Base-by-base conservation (phyloP, 2,888 invertebrate species). In the Tenthredo mesomela region DNA sequence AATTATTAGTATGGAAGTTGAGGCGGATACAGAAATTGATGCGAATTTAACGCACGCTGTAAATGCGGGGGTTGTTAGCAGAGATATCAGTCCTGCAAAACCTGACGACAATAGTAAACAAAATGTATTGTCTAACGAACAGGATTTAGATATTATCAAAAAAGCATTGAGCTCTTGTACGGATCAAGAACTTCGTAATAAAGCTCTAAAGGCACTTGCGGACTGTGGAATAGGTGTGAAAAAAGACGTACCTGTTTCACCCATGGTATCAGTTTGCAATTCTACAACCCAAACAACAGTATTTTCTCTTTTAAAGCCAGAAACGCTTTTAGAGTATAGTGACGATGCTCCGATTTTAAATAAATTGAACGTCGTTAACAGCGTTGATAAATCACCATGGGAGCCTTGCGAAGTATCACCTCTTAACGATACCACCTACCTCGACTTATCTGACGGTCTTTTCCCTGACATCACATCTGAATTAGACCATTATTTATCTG, bases 211-310 rank as follows among this genome's bases (percentile, higher is more conserved):
- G 75, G 92, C 91, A 10, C 86, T 93, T 2, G 88, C 88, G 0
- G 90, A 92, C 12, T 92, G 92, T 83, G 90, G 91, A 9, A 90
- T 91, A 29, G 89, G 89, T 0, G 85, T 88, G 1, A 88, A 90
- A 25, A 89, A 88, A 33, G 84, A 87, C 3, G 86, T 92, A 0
- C 89, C 92, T 0, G 84, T 87, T 58, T 70, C 40, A 47, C 87
- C 87, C 0, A 86, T 87, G 0, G 88, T 91, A 2, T 86, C 87
- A 18, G 70, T 78, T 54, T 87, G 88, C 21, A 90, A 91, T 47
- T 86, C 89, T 9, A 54, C 70, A 21, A 85, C 89, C 0, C 92
- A 93, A 75, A 92, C 93, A 0, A 85, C 88, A 0, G 87, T 91
- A 3, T 92, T 92, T 73, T 89, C 90, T 3, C 85, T 91, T 0